Conservation (phyloP, 2,797 vertebrate genomes). For the Molossus molossus region DNA sequence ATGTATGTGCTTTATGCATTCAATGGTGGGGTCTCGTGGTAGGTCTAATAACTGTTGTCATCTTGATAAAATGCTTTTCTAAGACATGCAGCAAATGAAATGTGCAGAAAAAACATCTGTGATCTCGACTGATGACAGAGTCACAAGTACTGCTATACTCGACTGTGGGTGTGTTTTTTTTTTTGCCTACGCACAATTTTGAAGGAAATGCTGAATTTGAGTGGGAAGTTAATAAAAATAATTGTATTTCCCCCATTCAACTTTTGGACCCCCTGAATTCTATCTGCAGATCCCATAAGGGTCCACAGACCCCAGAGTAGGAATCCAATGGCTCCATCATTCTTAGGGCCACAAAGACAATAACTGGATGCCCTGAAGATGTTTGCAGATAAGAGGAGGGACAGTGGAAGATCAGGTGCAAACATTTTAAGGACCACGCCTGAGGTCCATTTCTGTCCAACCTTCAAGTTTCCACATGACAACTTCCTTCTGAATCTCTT, state of each 20-base stretch:
- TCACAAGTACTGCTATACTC: neutral
- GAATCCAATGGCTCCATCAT: neutral
- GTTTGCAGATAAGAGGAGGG: neutral
- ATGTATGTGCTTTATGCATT: neutral
- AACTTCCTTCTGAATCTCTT: neutral
- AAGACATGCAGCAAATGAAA: neutral
- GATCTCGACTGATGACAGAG: neutral
- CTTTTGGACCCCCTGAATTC: neutral
- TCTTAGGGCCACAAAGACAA: neutral
- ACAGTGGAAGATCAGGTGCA: neutral
- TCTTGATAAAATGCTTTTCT: conserved; percentile 23
- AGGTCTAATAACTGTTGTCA: neutral
- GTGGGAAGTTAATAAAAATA: conserved; percentile 46
- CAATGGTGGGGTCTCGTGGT: neutral
- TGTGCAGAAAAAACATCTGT: neutral
- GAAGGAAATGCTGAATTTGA: conserved; percentile 47
- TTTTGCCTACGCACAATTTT: neutral
- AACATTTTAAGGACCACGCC: neutral
- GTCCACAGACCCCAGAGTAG: neutral
- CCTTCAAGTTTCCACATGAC: neutral
- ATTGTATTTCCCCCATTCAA: neutral
- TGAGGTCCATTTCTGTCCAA: neutral
- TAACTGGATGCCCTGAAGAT: neutral
- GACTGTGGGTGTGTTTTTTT: neutral
- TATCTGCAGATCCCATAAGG: neutral